phyloP scores from a whole-genome alignment of 2,113 vertebrate species.

The Cisticola juncidis region DNA sequence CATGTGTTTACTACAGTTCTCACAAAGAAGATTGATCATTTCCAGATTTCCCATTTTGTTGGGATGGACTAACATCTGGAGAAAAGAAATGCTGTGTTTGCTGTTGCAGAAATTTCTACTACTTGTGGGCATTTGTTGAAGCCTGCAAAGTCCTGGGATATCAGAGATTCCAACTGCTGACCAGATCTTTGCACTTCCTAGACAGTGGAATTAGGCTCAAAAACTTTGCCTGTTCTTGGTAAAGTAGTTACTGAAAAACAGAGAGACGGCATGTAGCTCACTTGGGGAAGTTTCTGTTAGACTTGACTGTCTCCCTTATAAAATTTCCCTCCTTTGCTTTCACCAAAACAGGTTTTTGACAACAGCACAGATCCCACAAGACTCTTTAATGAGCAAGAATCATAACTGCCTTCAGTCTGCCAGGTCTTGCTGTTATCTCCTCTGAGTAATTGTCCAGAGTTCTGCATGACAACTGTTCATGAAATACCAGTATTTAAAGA shows the following conservation, averaged over 20 bases:
- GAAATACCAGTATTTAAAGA: not conserved
- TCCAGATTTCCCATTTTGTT: slow-evolving; percentile 52
- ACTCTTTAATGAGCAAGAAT: not conserved
- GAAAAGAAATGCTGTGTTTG: not conserved
- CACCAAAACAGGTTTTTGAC: not conserved
- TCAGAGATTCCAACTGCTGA: not conserved
- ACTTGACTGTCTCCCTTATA: not conserved
- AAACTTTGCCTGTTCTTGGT: not conserved
- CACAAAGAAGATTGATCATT: slow-evolving; percentile 65
- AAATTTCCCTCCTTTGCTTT: not conserved
- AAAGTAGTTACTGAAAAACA: not conserved
- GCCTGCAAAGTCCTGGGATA: not conserved
- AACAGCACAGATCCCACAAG: not conserved
- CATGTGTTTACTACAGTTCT: slow-evolving; percentile 51
- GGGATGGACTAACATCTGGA: slow-evolving; percentile 46
- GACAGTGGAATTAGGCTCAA: not conserved
- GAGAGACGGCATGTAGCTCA: not conserved
- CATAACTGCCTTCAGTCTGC: not conserved
- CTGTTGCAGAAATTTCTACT: slow-evolving; percentile 13
- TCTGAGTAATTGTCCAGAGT: not conserved
- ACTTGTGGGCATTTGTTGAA: not conserved
- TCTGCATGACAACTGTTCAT: not conserved
- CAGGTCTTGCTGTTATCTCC: not conserved
- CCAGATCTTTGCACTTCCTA: not conserved
- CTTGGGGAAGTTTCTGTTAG: not conserved